Evolutionary conservation across 2,113 vertebrate species (phyloP), one percentile per base, ranked within the genome.

Genomic region (Epinephelus cyanopodus): DNA sequence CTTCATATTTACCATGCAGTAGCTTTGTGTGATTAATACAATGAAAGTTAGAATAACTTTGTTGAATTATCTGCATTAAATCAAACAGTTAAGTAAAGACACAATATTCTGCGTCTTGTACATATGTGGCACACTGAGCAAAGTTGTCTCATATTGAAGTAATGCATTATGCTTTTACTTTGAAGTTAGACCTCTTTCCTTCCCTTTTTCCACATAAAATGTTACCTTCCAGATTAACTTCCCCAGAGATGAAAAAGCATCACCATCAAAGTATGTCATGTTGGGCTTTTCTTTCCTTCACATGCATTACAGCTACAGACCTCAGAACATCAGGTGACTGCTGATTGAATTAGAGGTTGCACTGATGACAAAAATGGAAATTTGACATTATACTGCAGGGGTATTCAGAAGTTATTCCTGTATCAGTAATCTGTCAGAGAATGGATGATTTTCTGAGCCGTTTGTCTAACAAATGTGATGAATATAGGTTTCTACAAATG

Each of bases 1-100:
- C 0, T 0, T 3, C 0, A 9, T 1, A 2, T 2, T 4, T 6
- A 4, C 0, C 0, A 17, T 0, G 5, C 1, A 17, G 1, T 14
- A 50, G 27, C 3, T 10, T 6, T 15, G 1, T 50, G 2, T 12
- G 23, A 50, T 48, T 42, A 27, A 23, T 13, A 33, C 1, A 18
- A 27, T 6, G 12, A 23, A 14, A n/a, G 2, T 0, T 21, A 23
- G 8, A n/a, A 27, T 2, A 18, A 0, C 1, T 47, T 75, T 3
- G 0, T 21, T 7, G 3, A 8, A 5, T 27, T 25, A 6, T 2
- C 18, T 37, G 10, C 13, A 18, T 17, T 60, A 5, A 10, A 6
- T 19, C 42, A 21, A 17, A 39, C 21, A 0, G 17, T 53, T 11
- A 10, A 25, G 25, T 11, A 7, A 18, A 42, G 23, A 45, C 1